A percentile compares a stretch with the other conserved stretches of the same genome.
Evolutionary conservation across 2,888 invertebrate genomes (phyloP).

Genomic region (Amphipoea oculea): DNA sequence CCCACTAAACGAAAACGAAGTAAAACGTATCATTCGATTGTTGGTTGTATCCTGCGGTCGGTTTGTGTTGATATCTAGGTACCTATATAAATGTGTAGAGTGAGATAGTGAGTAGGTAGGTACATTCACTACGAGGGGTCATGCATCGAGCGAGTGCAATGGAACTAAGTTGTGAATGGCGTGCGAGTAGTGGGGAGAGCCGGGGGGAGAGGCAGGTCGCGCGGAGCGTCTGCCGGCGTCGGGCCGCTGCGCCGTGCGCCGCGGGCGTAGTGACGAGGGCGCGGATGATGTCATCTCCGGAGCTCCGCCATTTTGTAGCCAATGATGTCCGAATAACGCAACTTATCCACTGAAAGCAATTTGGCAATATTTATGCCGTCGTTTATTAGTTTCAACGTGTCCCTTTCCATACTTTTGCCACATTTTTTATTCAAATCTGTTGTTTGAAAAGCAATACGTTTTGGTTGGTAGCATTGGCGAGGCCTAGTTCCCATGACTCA

Average conservation of each 20-base stretch:
- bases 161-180: constrained; percentile 83
- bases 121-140: constrained; percentile 72
- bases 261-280: constrained; percentile 69
- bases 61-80: constrained; percentile 40
- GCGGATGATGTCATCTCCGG: constrained; percentile 83
- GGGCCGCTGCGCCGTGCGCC: constrained; percentile 52
- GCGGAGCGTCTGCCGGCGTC: constrained; percentile 61
- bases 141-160: constrained; percentile 75
- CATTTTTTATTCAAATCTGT: neutral
- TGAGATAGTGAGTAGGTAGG: constrained; percentile 66
- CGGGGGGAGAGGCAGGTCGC: constrained; percentile 57
- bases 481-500: neutral
- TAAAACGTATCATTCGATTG: constrained; percentile 27
- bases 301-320: constrained; percentile 78
- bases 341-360: constrained; percentile 5
- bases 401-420: neutral
- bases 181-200: constrained; percentile 64
- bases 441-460: neutral
- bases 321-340: constrained; percentile 57
- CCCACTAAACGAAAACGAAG: constrained; percentile 17
- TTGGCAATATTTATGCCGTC: neutral
- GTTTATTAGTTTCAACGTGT: neutral
- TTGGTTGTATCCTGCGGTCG: constrained; percentile 37
- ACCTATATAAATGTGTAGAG: constrained; percentile 51
- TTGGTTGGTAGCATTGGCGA: neutral